Evolutionary conservation across 2,888 invertebrate species (phyloP).

Genomic region (Nomada fucata): DNA sequence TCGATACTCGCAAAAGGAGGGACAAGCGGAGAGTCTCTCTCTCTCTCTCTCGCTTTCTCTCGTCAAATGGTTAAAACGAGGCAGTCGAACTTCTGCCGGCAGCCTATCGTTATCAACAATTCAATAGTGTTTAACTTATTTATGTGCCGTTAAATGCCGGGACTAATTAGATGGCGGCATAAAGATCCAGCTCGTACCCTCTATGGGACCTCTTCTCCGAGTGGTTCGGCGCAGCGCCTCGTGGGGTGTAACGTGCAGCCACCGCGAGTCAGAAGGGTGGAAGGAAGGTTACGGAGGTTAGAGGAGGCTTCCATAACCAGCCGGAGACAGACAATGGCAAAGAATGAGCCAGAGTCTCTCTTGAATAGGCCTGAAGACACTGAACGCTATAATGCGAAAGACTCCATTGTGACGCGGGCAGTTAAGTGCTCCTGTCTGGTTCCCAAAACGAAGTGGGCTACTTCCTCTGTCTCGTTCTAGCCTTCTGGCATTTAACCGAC

Average conservation of each 20-base stretch:
- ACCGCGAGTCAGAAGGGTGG: slow-evolving; percentile 27
- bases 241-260: slow-evolving; percentile 61
- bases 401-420: slow-evolving; percentile 82
- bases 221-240: slow-evolving; percentile 67
- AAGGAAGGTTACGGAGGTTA: slow-evolving; percentile 69
- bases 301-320: slow-evolving; percentile 78
- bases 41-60: slow-evolving; percentile 2
- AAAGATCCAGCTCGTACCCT: slow-evolving; percentile 73
- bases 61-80: slow-evolving; percentile 44
- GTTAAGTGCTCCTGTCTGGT: slow-evolving; percentile 82
- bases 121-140: slow-evolving; percentile 79
- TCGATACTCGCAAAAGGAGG: slow-evolving; percentile 37
- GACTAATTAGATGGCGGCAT: slow-evolving; percentile 81
- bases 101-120: slow-evolving; percentile 76
- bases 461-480: slow-evolving; percentile 42
- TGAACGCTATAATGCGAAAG: slow-evolving; percentile 82
- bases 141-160: slow-evolving; percentile 79
- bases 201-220: slow-evolving; percentile 66
- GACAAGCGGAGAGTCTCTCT: slow-evolving; percentile 8
- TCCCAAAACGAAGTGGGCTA: slow-evolving; percentile 80
- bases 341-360: slow-evolving; percentile 80
- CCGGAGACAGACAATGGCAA: slow-evolving; percentile 80
- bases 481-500: slow-evolving; percentile 40
- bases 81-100: slow-evolving; percentile 46
- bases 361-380: slow-evolving; percentile 83